phyloP scores from a whole-genome alignment of 2,113 vertebrate genomes.

The Amblyornis subalaris region DNA sequence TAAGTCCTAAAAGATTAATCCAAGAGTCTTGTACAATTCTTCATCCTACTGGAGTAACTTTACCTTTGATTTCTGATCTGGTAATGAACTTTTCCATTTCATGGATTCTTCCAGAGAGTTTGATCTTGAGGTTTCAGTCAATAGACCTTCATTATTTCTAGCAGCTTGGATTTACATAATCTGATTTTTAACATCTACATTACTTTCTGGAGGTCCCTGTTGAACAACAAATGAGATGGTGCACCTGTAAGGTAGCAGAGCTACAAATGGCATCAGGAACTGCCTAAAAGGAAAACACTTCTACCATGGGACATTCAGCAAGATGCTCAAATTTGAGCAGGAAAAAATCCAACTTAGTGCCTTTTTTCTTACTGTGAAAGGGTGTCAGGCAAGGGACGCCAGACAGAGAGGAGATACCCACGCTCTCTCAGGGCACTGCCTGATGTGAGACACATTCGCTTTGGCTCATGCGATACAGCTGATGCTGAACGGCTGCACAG shows the following conservation, averaged over 20 bases:
- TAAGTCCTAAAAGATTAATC: neutral
- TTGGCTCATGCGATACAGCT: neutral
- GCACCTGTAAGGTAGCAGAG: neutral
- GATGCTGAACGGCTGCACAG: neutral
- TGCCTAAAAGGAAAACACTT: neutral
- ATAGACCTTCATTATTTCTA: neutral
- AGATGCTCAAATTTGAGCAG: neutral
- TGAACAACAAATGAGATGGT: neutral
- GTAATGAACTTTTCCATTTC: neutral
- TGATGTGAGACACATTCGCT: accelerated
- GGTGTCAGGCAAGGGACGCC: neutral
- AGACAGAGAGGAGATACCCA: neutral
- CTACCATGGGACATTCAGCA: neutral
- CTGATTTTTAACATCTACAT: neutral
- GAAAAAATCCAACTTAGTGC: neutral
- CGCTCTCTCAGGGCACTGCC: neutral
- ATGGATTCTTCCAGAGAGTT: neutral
- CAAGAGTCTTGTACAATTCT: neutral
- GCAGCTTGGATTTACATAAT: neutral
- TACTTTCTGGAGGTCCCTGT: neutral
- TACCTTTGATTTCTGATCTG: neutral
- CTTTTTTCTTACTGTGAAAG: neutral
- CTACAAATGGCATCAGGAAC: neutral
- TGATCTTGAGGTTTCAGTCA: neutral
- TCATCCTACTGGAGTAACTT: neutral